Percentiles rank a stretch among this genome's conserved stretches.
Evolutionary conservation across 2,888 invertebrate species (phyloP).

Genomic region (Cremastinae sp.): DNA sequence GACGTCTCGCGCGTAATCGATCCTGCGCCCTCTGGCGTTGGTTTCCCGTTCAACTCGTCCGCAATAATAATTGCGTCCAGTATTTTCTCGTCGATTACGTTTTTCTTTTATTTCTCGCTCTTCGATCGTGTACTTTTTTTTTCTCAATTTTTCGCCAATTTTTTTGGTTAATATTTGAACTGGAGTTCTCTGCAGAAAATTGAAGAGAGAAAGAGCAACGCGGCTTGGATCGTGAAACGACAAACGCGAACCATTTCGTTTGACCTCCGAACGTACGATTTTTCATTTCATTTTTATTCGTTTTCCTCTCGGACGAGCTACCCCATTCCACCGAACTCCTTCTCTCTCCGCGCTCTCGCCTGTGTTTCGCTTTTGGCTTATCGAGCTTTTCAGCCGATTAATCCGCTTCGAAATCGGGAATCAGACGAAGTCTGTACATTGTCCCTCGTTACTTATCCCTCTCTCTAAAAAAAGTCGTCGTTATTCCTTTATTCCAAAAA

Average conservation of each 20-base stretch:
- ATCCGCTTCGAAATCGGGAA: constrained; percentile 9
- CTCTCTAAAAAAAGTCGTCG: neutral
- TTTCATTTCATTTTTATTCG: constrained; percentile 37
- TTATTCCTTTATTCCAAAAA: no score
- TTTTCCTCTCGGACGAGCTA: constrained; percentile 20
- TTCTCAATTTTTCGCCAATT: no score
- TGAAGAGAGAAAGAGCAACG: neutral
- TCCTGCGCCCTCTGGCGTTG: no score
- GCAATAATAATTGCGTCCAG: no score
- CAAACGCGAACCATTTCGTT: constrained; percentile 8
- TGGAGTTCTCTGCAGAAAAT: neutral
- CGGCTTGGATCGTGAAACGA: constrained; percentile 14
- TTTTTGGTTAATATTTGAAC: neutral
- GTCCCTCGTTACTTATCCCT: neutral
- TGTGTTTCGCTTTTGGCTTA: constrained; percentile 32
- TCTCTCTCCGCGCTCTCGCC: neutral
- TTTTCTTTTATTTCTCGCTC: no score
- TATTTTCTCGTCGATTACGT: no score
- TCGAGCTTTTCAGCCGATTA: constrained; percentile 44
- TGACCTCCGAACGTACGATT: constrained; percentile 27
- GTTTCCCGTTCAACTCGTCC: no score
- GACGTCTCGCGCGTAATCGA: no score
- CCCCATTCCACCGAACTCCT: neutral
- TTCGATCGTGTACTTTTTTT: no score
- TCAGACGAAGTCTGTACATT: constrained; percentile 1